These are phyloP conservation scores for Eupithecia subumbrata DNA, from an alignment of 2,888 invertebrate species.

Conservation along the genomic window DNA sequence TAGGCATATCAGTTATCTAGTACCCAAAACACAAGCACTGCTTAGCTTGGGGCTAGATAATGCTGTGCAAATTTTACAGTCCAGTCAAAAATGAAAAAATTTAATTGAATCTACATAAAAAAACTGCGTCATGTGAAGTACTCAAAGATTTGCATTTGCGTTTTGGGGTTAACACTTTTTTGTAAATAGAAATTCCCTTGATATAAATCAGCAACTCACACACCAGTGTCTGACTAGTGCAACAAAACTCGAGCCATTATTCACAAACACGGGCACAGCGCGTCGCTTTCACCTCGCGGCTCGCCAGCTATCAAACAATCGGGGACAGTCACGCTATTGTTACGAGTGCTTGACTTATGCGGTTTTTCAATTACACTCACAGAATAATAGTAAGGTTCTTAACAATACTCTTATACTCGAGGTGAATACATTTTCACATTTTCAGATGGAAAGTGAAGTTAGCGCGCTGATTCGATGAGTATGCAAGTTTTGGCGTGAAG, in stretches of 20 bases:
- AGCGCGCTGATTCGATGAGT: neutral
- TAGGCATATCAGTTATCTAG: no score
- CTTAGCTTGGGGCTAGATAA: no score
- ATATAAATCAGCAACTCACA: no score
- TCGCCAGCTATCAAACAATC: slow-evolving; percentile 15
- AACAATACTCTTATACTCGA: neutral
- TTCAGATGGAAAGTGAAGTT: neutral
- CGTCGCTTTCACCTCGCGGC: slow-evolving; percentile 11
- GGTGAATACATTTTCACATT: neutral
- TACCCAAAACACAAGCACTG: no score
- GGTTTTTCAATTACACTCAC: slow-evolving; percentile 5
- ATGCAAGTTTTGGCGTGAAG: neutral
- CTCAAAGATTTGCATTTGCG: no score
- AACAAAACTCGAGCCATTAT: neutral
- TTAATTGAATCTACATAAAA: no score
- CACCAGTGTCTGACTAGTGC: neutral
- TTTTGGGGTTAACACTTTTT: no score
- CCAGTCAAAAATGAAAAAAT: no score
- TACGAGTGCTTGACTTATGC: neutral
- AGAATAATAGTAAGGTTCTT: neutral
- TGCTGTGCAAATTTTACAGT: no score
- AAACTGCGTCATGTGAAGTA: no score
- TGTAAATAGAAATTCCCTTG: no score
- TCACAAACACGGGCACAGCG: neutral
- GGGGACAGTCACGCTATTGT: slow-evolving; percentile 7